These are phyloP conservation scores for Phallusia fumigata DNA, from an alignment of 23 tunicate species.

Conservation along the genomic window DNA sequence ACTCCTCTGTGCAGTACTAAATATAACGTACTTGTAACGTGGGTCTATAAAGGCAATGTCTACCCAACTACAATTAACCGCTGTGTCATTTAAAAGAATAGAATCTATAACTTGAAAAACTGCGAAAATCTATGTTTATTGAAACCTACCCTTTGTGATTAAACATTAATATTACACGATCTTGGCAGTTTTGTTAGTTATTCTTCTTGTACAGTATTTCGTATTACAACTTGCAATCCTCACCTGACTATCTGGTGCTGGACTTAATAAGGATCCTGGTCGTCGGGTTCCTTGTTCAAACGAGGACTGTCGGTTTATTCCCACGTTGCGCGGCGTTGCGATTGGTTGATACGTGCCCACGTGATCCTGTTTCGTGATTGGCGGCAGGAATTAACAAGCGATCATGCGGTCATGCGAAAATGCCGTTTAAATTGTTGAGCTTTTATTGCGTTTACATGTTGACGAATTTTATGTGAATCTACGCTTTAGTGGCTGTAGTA, in stretches of 20 bases:
- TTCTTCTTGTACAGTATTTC: too few relatives aligned
- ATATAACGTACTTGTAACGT: too few relatives aligned
- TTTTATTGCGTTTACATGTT: neutral
- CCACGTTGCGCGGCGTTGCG: neutral
- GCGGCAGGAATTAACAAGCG: neutral
- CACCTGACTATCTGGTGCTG: neutral
- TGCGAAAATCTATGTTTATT: too few relatives aligned
- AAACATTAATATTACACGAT: too few relatives aligned
- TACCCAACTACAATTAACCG: neutral
- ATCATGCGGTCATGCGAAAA: neutral
- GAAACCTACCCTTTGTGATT: too few relatives aligned
- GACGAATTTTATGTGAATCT: neutral
- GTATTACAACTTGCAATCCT: neutral
- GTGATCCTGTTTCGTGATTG: too few relatives aligned
- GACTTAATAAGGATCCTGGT: neutral
- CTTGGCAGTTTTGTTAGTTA: too few relatives aligned
- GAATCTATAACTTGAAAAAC: neutral
- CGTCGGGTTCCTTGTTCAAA: slow-evolving; percentile 2
- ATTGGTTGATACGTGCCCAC: neutral
- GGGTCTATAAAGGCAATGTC: too few relatives aligned
- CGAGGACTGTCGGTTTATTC: neutral
- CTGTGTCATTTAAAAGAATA: too few relatives aligned
- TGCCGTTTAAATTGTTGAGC: neutral
- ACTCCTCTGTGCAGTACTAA: too few relatives aligned
- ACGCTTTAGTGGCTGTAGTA: too few relatives aligned